Base-by-base conservation (phyloP, 2,797 vertebrate genomes). In the Pampus argenteus region DNA sequence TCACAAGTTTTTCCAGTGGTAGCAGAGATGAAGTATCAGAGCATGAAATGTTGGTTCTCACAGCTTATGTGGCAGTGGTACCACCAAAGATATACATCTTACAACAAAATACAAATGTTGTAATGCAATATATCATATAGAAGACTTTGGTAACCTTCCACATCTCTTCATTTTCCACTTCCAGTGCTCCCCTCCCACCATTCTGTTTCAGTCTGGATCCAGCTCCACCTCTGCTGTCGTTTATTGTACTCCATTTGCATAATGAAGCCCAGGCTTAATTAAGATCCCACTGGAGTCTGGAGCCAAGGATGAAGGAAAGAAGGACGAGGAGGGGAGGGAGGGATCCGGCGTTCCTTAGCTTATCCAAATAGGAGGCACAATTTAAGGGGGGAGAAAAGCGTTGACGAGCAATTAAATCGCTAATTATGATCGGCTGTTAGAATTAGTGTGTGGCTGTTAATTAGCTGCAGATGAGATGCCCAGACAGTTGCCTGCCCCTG, bases 251-350 rank as follows among this genome's bases (percentile, higher is more conserved):
- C 92, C 93, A 95, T 95, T 95, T 94, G 92, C 94, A 95, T 95
- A 95, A 95, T 95, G 94, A 94, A 94, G 93, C 92, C 92, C 86
- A 72, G 87, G 91, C 92, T 92, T 94, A 95, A 95, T 95, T 94
- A 95, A 94, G 93, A 95, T 95, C 93, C 93, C 94, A 89, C 89
- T 86, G 89, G 88, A 93, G 92, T 93, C 92, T 92, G 91, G 89
- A 89, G 91, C 86, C 85, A 86, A 84, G 87, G 82, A 91, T 87
- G 89, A 85, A 88, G 88, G 80, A 86, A 89, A 89, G 78, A 79
- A 75, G 81, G 78, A 85, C 18, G 77, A 85, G 81, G 75, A 70
- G 75, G 82, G 82, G 83, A 79, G 74, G 79, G 76, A 63, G 79
- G 71, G 56, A 79, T 91, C 87, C 82, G 25, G 73, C 83, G 86